These are phyloP conservation scores for Lophius americanus DNA, from an alignment of 2,797 vertebrate genomes.

Conservation along the genomic window DNA sequence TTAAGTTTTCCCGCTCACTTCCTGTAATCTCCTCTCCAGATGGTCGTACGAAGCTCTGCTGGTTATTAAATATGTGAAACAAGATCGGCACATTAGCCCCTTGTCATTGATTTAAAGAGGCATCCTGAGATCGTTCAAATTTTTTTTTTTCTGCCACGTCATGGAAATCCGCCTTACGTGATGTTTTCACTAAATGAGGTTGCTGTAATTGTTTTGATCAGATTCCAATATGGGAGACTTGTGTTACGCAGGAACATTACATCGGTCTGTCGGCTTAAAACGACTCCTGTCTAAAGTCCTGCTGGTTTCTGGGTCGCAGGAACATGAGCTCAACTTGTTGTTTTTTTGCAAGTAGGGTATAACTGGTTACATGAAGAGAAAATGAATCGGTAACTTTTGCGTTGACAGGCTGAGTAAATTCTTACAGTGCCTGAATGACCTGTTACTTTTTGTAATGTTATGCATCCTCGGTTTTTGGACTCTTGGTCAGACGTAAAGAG, in stretches of 20 bases:
- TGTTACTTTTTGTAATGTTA: no score
- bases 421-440: no score
- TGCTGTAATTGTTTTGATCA: not conserved
- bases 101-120: not conserved
- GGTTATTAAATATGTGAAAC: constrained; percentile 36
- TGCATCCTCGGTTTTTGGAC: no score
- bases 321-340: no score
- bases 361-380: no score
- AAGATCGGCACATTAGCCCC: constrained; percentile 15
- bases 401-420: no score
- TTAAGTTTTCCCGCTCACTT: constrained; percentile 12
- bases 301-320: no score
- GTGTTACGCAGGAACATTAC: not conserved
- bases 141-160: not conserved
- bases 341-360: no score
- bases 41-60: constrained; percentile 17
- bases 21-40: constrained; percentile 26
- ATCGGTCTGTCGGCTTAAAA: not conserved
- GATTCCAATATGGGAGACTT: not conserved
- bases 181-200: constrained; percentile 7
- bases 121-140: not conserved
- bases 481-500: no score
- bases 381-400: no score
- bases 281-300: no score
- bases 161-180: constrained; percentile 27